Evolutionary conservation across 2,888 invertebrate species (phyloP).

Genomic region (Pristionchus fissidentatus): DNA sequence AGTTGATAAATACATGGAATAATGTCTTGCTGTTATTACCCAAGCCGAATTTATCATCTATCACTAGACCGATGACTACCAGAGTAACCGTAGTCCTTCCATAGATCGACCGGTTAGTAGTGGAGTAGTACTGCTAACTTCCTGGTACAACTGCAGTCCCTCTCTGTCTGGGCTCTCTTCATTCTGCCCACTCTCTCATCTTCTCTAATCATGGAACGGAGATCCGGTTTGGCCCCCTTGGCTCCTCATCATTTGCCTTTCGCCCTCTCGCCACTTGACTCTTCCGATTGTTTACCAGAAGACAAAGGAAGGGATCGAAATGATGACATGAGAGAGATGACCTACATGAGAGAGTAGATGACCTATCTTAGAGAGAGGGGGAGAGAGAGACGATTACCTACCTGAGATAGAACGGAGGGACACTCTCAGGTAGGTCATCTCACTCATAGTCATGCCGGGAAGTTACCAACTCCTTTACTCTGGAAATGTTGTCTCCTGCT

Average conservation of each 20-base stretch:
- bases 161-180: conserved; percentile 22
- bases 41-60: no score
- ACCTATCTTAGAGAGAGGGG: neutral
- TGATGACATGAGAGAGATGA: neutral
- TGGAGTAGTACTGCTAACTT: conserved; percentile 4
- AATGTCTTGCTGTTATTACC: no score
- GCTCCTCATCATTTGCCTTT: neutral
- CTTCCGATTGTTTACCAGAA: conserved; percentile 37
- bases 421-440: no score
- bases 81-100: no score
- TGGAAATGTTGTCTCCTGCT: no score
- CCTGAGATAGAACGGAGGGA: neutral
- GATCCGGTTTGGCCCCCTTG: neutral
- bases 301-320: conserved; percentile 21
- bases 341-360: neutral
- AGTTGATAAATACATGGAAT: no score
- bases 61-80: no score
- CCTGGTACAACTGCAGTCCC: conserved; percentile 22
- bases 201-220: conserved; percentile 23
- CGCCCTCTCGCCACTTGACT: conserved; percentile 16
- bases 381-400: neutral
- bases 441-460: no score
- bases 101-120: no score
- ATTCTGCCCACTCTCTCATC: conserved; percentile 8
- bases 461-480: no score